Conservation (phyloP, 2,888 invertebrate genomes). For the Epirrhoe tristata region DNA sequence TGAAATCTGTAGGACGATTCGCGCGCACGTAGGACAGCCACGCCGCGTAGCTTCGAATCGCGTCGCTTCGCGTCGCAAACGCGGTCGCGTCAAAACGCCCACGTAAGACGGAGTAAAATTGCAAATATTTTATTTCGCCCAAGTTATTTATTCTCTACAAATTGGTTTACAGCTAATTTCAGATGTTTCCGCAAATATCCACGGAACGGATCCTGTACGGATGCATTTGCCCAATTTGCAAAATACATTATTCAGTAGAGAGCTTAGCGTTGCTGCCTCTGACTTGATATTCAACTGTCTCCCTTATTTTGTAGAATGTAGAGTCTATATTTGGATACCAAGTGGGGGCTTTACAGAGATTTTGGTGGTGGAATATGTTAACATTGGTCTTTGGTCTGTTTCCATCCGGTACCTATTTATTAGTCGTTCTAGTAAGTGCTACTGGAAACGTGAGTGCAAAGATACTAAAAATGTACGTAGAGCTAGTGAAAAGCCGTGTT, state of each 20-base stretch:
- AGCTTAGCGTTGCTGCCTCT: neutral
- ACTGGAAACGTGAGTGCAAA: neutral
- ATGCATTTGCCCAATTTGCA: constrained; percentile 51
- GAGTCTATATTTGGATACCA: neutral
- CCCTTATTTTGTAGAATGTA: neutral
- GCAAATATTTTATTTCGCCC: neutral
- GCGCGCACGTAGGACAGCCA: too few species aligned
- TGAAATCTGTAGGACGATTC: too few species aligned
- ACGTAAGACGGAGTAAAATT: neutral
- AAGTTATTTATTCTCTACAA: neutral
- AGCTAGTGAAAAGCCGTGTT: too few species aligned
- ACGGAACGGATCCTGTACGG: constrained; percentile 8
- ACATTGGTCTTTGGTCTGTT: constrained; percentile 10
- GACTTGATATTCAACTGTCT: neutral
- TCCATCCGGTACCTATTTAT: constrained; percentile 9
- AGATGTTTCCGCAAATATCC: constrained; percentile 9
- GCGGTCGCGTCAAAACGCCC: too few species aligned
- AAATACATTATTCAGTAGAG: constrained; percentile 55
- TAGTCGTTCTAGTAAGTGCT: constrained; percentile 10
- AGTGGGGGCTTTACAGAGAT: neutral
- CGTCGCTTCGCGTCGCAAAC: too few species aligned
- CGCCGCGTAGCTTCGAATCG: too few species aligned
- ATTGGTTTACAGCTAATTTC: neutral
- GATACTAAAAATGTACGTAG: too few species aligned
- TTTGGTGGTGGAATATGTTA: constrained; percentile 3